Percentiles rank a stretch among this genome's conserved stretches.
These are phyloP conservation scores for Dolichopus griseipennis DNA, from an alignment of 2,888 invertebrate genomes.

Conservation along the genomic window DNA sequence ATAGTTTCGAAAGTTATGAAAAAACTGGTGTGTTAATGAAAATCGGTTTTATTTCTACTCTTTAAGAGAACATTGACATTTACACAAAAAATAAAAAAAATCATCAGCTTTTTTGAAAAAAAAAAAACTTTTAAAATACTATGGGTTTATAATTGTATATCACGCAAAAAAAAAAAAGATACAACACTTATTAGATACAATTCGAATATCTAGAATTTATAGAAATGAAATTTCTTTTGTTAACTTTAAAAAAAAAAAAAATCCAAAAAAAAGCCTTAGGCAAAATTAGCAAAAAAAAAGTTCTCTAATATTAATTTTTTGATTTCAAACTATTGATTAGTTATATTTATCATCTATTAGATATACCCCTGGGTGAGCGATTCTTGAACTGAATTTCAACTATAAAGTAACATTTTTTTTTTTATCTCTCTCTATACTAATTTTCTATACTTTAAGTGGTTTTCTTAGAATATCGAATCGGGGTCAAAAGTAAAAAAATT, in stretches of 20 bases:
- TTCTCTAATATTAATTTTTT: neutral
- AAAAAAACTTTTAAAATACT: too few relatives aligned
- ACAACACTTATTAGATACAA: neutral
- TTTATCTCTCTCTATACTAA: neutral
- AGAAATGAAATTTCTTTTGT: neutral
- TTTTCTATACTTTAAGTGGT: neutral
- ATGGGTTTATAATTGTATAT: neutral
- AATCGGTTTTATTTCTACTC: neutral
- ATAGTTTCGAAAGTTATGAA: neutral
- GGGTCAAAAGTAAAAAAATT: neutral
- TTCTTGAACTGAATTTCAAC: neutral
- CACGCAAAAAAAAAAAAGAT: neutral
- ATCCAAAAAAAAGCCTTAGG: neutral
- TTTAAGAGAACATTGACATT: neutral
- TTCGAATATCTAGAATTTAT: neutral
- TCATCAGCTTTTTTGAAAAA: neutral
- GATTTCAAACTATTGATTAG: neutral
- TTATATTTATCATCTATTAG: conserved; percentile 6
- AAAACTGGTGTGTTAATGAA: neutral
- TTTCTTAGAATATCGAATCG: neutral
- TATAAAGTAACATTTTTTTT: neutral
- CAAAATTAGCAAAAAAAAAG: neutral
- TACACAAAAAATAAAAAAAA: neutral
- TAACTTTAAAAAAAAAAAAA: neutral
- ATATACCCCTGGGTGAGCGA: neutral